Evolutionary conservation across 2,797 vertebrate genomes (phyloP).

Genomic region (Acanthurus leucopareius): DNA sequence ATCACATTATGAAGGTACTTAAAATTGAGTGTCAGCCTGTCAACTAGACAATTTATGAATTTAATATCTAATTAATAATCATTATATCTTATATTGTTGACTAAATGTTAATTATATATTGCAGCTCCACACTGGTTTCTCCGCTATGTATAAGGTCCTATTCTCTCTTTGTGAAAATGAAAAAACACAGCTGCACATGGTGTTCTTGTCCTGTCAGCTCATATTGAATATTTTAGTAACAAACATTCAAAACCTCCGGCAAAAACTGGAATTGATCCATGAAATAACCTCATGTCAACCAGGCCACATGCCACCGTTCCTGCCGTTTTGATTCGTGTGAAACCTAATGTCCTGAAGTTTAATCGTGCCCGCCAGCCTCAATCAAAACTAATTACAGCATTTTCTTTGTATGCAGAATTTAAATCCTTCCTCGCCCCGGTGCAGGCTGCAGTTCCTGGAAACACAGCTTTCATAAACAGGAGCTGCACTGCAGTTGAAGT

Average conservation of each 20-base stretch:
- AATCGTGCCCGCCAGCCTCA: background rate
- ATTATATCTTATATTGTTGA: background rate
- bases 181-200: background rate
- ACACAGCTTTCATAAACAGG: slow-evolving; percentile 4
- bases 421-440: background rate
- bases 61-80: no score
- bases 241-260: background rate
- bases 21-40: no score
- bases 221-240: background rate
- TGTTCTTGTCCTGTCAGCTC: background rate
- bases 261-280: background rate
- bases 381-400: slow-evolving; percentile 5
- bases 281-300: background rate
- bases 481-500: slow-evolving; percentile 5
- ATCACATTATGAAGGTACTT: no score
- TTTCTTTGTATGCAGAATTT: slow-evolving; percentile 1
- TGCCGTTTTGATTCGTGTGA: background rate
- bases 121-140: background rate
- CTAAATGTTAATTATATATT: background rate
- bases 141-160: background rate
- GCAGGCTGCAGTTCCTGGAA: background rate
- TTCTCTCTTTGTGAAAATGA: background rate
- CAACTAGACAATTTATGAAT: no score
- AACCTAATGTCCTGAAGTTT: background rate
- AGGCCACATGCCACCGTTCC: background rate